phyloP scores from a whole-genome alignment of 1,140 invertebrate genomes.

The Eurytemora carolleeae region DNA sequence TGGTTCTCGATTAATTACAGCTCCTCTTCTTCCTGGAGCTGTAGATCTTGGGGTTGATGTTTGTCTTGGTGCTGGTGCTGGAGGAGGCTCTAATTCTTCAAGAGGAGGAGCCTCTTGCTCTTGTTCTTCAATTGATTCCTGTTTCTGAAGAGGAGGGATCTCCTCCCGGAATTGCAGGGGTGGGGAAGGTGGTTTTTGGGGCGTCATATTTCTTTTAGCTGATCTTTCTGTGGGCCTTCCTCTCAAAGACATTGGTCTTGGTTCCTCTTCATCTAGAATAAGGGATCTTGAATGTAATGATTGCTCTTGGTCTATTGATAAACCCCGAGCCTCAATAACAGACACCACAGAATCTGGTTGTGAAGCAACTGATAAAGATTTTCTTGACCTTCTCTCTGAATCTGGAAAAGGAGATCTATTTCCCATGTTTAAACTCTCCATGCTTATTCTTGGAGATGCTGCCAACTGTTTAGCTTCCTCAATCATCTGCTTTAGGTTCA shows the following conservation, averaged over 20 bases:
- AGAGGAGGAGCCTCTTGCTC: not conserved
- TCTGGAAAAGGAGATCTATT: no score
- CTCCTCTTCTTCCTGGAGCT: not conserved
- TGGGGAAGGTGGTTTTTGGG: not conserved
- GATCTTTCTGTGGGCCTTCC: not conserved
- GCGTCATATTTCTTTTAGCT: not conserved
- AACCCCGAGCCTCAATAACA: conserved; percentile 5
- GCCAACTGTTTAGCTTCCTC: conserved; percentile 11
- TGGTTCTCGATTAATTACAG: not conserved
- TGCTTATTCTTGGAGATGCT: not conserved
- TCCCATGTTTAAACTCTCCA: no score
- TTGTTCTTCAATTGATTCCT: not conserved
- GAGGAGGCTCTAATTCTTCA: not conserved
- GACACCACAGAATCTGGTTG: conserved; percentile 1
- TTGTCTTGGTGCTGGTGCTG: not conserved
- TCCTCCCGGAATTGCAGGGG: no score
- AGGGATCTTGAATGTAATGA: no score
- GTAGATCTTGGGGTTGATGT: not conserved
- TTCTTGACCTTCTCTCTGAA: not conserved
- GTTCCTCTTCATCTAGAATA: no score
- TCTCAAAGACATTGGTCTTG: no score
- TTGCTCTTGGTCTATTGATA: no score
- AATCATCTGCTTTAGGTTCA: conserved; percentile 13
- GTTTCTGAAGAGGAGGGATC: no score
- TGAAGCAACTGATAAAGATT: conserved; percentile 3